Conservation (phyloP, 2,113 vertebrate species). For the cattle (Bos taurus) region ARS-UCD2.0 NC_037357.1:108613001-108613500, state of each 20-base stretch:
- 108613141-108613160: not conserved
- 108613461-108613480: not conserved
- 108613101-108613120: not conserved
- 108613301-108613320: not conserved
- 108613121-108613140: not conserved
- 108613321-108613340: not conserved
- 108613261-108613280: not conserved
- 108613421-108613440: conserved; percentile 21
- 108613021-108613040: not conserved
- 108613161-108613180: not conserved
- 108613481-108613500: not conserved
- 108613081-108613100: not conserved
- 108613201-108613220: not conserved
- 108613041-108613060: not conserved
- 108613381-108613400: conserved; percentile 5
- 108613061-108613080: not conserved
- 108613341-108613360: not conserved
- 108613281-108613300: not conserved
- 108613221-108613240: not conserved
- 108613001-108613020: not conserved
- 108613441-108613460: not conserved
- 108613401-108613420: not conserved
- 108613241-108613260: not conserved
- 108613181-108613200: not conserved
- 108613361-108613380: not conserved